Conservation (phyloP, 1,140 invertebrate genomes). For the Aphelinus certus region DNA sequence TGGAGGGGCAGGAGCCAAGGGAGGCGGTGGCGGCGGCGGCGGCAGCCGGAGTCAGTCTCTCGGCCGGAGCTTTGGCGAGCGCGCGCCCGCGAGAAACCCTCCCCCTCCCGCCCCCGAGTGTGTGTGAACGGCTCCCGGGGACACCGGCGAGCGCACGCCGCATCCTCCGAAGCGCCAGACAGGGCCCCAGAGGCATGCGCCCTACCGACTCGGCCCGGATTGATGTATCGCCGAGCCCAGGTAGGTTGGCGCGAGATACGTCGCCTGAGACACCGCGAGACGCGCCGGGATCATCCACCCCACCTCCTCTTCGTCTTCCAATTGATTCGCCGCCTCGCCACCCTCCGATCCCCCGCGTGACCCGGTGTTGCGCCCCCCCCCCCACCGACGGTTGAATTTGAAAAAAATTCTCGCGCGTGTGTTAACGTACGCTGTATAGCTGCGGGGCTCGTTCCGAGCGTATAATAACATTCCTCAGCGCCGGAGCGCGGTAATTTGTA, state of each 20-base stretch:
- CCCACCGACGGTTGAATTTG: too few species aligned
- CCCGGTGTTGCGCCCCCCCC: not conserved
- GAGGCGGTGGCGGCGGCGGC: not conserved
- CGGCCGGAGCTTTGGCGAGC: not conserved
- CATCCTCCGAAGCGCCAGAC: not conserved
- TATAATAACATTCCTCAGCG: too few species aligned
- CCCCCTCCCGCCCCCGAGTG: not conserved
- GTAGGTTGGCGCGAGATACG: conserved; percentile 48
- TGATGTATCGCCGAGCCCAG: conserved; percentile 66
- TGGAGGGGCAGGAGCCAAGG: conserved; percentile 39
- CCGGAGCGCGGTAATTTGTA: not conserved
- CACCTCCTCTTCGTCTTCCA: too few species aligned
- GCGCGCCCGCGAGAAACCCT: not conserved
- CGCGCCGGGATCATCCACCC: not conserved
- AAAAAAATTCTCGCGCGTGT: not conserved
- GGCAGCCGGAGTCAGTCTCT: too few species aligned
- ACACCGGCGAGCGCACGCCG: conserved; percentile 11
- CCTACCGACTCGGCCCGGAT: conserved; percentile 57
- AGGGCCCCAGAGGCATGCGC: conserved; percentile 60
- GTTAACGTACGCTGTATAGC: not conserved
- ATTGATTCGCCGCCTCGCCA: not conserved
- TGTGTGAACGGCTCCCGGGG: too few species aligned
- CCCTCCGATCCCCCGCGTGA: not conserved
- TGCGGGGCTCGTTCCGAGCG: too few species aligned
- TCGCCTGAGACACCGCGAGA: not conserved